These are phyloP conservation scores for Campodea augens DNA, from an alignment of 1,140 invertebrate genomes.

Conservation along the genomic window DNA sequence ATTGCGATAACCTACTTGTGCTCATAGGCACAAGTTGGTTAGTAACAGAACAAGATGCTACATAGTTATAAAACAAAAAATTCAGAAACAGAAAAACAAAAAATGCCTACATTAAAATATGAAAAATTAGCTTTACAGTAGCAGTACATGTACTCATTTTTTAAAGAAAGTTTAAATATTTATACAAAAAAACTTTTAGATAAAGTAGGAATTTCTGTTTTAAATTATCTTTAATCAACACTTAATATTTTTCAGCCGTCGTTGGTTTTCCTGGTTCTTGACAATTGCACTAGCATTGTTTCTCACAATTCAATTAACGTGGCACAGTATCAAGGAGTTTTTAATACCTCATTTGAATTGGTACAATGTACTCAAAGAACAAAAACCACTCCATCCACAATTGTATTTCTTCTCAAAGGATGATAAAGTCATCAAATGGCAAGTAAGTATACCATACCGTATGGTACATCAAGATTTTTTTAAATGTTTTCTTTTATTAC, in stretches of 20 bases:
- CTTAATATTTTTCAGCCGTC: background rate
- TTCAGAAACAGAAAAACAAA: no score
- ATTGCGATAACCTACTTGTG: no score
- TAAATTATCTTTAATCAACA: background rate
- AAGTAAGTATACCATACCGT: constrained; percentile 19
- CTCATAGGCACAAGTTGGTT: no score
- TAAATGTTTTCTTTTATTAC: background rate
- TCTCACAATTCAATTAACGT: background rate
- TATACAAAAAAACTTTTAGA: background rate
- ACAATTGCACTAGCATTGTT: background rate
- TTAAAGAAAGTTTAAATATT: background rate
- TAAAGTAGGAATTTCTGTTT: background rate
- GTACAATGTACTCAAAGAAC: constrained; percentile 15
- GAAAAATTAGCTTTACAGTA: no score
- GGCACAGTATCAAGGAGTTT: background rate
- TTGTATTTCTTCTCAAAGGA: constrained; percentile 52
- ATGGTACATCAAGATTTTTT: background rate
- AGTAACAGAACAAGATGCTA: no score
- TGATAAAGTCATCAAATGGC: constrained; percentile 37
- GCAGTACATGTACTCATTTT: no score
- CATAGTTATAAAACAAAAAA: no score
- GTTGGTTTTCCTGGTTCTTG: background rate
- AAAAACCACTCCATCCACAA: constrained; percentile 37
- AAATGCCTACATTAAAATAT: no score
- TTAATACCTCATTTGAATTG: background rate